phyloP scores from a whole-genome alignment of 2,113 vertebrate species.

The Hydrolagus affinis region DNA sequence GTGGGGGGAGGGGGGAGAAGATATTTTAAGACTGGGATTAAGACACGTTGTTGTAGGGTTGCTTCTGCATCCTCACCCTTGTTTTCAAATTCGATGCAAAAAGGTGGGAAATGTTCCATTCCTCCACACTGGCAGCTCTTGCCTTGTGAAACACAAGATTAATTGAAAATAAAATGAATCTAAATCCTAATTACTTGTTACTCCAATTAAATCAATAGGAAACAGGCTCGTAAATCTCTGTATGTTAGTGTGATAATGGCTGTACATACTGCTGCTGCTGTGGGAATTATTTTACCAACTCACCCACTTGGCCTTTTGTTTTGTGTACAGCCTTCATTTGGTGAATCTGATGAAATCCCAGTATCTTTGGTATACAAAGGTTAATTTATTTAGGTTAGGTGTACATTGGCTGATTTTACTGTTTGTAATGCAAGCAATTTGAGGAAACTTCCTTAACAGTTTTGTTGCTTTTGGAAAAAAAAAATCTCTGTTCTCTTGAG shows the following conservation, averaged over 20 bases:
- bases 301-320: neutral
- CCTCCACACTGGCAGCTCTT: neutral
- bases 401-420: neutral
- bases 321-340: neutral
- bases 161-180: neutral
- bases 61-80: neutral
- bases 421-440: neutral
- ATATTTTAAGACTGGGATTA: too few relatives aligned
- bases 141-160: neutral
- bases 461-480: neutral
- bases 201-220: neutral
- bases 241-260: neutral
- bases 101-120: neutral
- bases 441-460: neutral
- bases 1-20: too few relatives aligned
- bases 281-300: slow-evolving; percentile 1
- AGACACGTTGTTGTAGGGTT: too few relatives aligned
- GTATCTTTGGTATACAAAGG: neutral
- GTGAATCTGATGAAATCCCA: neutral
- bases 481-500: neutral
- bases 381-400: neutral
- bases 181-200: neutral
- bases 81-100: too few relatives aligned
- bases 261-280: neutral
- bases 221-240: neutral